Percentiles rank a stretch among this genome's conserved stretches.
Conservation (phyloP, 2,113 vertebrate genomes). For the Eleginops maclovinus region DNA sequence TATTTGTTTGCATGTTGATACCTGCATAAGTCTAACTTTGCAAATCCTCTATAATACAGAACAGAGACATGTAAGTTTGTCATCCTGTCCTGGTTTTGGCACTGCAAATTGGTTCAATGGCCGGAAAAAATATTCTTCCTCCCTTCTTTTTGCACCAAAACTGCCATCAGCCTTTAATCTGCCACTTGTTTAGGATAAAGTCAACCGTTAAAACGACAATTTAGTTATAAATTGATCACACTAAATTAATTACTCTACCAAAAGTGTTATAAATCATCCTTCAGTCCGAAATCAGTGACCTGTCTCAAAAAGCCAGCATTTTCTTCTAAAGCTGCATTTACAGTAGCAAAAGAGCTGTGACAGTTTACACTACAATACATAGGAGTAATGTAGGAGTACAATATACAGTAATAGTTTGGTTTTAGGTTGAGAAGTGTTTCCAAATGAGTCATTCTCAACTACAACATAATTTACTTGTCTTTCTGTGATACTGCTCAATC, state of each 20-base stretch:
- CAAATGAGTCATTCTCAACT: no score
- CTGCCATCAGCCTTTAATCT: neutral
- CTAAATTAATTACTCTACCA: neutral
- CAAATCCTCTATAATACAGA: no score
- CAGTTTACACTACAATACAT: neutral
- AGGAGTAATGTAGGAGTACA: no score
- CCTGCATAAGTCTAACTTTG: no score
- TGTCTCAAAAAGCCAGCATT: neutral
- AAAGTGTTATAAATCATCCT: neutral
- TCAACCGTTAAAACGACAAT: no score
- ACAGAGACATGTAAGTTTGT: neutral
- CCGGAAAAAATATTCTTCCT: neutral
- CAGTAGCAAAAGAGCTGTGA: neutral
- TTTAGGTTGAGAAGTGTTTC: no score
- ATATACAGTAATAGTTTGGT: no score
- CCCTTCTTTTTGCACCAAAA: neutral
- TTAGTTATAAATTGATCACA: no score
- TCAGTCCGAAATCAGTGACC: neutral
- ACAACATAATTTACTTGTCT: no score
- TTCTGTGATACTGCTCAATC: no score
- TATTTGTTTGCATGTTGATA: no score
- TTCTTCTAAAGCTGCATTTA: neutral
- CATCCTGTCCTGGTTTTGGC: neutral
- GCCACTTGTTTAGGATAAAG: no score
- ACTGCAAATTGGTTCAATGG: neutral